Evolutionary conservation across 2,113 vertebrate genomes (phyloP), one percentile per base, ranked within the genome.

Genomic region (Gobius niger): DNA sequence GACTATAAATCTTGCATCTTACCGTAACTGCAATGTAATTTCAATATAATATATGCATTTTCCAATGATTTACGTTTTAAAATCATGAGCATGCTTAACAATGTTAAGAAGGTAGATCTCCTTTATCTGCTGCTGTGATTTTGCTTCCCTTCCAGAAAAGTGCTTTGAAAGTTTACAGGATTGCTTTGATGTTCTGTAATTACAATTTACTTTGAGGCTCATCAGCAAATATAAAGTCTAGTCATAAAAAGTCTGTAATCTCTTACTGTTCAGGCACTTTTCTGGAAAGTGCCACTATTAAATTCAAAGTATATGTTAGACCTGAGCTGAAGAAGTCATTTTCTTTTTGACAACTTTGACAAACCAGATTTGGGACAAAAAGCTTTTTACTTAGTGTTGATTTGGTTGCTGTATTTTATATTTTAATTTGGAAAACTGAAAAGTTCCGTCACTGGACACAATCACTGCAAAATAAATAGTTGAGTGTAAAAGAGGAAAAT

Each of bases 121-220:
- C 69, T 82, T 69, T 73, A 46, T 81, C 63, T 73, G 24, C 71
- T 11, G 40, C 77, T 65, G 53, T 65, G 65, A 47, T 73, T 73
- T 61, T 63, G 51, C 67, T 57, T 72, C 74, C 87, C 87, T 82
- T 84, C 78, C 78, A 86, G 75, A 85, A 63, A 85, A 88, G 83
- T 47, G 63, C 72, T 81, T 65, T 42, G 65, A 54, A 59, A 72
- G 70, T 75, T 84, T 65, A 78, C 63, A 60, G 42, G 14, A 42
- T 40, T 14, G 41, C 14, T 42, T 60, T 15, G 7, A 15, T n/a
- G 11, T 40, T 16, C 9, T 10, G 19, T 24, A 53, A 19, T 53
- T 11, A 11, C 18, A 9, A 52, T 52, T 52, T 15, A 49, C 12
- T 49, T 14, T 15, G 47, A 14, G 6, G 14, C 12, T 49, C 47